These are phyloP conservation scores for Verasper variegatus DNA, from an alignment of 2,113 vertebrate genomes.

Conservation along the genomic window DNA sequence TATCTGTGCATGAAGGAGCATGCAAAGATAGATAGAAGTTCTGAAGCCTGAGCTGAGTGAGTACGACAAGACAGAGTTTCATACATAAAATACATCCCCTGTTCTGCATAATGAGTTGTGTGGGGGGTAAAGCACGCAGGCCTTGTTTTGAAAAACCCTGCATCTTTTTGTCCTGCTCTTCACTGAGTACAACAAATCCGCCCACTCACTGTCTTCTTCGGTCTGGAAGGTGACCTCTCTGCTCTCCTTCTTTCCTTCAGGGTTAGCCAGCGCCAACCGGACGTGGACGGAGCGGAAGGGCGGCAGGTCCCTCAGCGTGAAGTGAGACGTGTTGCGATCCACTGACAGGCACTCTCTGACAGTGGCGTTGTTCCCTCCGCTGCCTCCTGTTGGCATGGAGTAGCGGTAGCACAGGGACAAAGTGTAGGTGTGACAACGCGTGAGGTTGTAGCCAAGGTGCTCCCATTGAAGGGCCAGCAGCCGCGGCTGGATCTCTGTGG, in stretches of 20 bases:
- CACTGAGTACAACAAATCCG: neutral
- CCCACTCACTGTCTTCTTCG: constrained; percentile 92
- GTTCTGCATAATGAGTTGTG: constrained; percentile 18
- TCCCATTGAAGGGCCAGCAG: constrained; percentile 95
- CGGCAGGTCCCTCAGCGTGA: constrained; percentile 90
- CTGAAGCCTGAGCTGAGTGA: constrained; percentile 26
- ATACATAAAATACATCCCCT: constrained; percentile 5
- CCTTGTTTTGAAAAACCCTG: no score
- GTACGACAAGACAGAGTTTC: constrained; percentile 27
- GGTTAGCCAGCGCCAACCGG: constrained; percentile 89
- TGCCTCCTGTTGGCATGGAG: constrained; percentile 79
- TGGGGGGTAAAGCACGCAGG: no score
- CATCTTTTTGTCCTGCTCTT: neutral
- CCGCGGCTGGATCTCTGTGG: constrained; percentile 91
- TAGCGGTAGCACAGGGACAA: constrained; percentile 93
- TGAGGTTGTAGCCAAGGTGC: constrained; percentile 94
- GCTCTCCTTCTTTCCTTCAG: constrained; percentile 94
- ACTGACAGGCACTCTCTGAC: constrained; percentile 90
- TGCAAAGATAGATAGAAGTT: constrained; percentile 19
- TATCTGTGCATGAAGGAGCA: constrained; percentile 44
- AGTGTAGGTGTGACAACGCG: constrained; percentile 92
- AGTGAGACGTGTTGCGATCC: constrained; percentile 85
- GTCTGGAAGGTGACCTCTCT: constrained; percentile 94
- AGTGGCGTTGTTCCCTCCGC: constrained; percentile 87
- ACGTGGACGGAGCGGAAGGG: constrained; percentile 89